Evolutionary conservation across 2,888 invertebrate species (phyloP).

Genomic region (Chymomyza amoena): DNA sequence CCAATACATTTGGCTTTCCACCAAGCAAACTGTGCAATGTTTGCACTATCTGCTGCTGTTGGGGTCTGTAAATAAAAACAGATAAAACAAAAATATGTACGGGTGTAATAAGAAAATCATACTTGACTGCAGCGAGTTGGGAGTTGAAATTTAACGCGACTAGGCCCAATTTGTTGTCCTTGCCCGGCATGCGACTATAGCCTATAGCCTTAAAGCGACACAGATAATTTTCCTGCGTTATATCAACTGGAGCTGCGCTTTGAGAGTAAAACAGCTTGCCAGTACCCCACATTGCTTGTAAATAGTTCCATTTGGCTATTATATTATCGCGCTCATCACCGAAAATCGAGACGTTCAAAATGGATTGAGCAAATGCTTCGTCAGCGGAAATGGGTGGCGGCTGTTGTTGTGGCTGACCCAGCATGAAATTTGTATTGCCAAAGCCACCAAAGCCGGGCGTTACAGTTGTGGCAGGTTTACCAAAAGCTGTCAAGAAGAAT

Average conservation of each 20-base stretch:
- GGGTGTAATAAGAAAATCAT: conserved; percentile 28
- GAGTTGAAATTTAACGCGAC: conserved; percentile 92
- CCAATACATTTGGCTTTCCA: conserved; percentile 89
- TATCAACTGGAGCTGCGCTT: conserved; percentile 86
- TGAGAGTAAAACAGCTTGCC: conserved; percentile 89
- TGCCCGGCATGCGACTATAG: conserved; percentile 91
- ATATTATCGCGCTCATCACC: conserved; percentile 97
- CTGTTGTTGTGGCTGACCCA: conserved; percentile 78
- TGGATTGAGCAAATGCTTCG: conserved; percentile 86
- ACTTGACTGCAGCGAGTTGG: conserved; percentile 89
- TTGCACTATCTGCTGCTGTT: conserved; percentile 85
- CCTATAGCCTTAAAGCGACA: conserved; percentile 97
- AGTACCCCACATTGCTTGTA: conserved; percentile 84
- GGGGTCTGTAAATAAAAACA: conserved; percentile 79
- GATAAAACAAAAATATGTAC: neutral
- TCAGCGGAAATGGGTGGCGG: conserved; percentile 81
- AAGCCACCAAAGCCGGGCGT: conserved; percentile 80
- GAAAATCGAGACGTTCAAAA: conserved; percentile 90
- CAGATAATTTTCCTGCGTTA: conserved; percentile 93
- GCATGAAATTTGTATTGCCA: conserved; percentile 79
- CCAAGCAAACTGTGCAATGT: conserved; percentile 87
- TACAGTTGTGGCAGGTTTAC: conserved; percentile 75
- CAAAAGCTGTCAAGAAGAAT: conserved; percentile 66
- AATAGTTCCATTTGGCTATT: conserved; percentile 95
- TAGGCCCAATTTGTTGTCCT: conserved; percentile 94